Evolutionary conservation across 2,888 invertebrate genomes (phyloP).

Genomic region (Caenorhabditis doughertyi): DNA sequence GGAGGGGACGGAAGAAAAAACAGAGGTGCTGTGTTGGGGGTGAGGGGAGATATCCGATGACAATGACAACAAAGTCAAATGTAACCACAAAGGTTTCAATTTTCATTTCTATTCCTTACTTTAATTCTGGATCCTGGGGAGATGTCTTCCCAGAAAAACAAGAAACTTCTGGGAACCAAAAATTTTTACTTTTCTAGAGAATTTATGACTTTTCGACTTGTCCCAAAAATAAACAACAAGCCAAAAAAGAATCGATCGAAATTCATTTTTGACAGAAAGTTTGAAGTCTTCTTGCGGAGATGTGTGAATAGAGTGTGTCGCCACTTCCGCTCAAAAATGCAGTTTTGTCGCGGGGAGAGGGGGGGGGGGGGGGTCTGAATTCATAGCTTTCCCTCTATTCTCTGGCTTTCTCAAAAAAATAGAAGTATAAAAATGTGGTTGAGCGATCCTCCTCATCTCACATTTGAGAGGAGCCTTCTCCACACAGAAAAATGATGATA

Average conservation of each 20-base stretch:
- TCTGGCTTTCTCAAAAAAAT: slow-evolving; percentile 1
- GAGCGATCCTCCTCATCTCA: not conserved
- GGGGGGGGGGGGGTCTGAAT: not conserved
- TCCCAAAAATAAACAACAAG: not conserved
- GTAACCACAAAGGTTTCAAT: slow-evolving; percentile 30
- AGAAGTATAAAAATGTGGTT: slow-evolving; percentile 16
- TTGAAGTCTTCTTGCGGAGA: not conserved
- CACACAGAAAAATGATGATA: not conserved
- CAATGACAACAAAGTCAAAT: slow-evolving; percentile 36
- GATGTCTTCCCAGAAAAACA: too few relatives aligned
- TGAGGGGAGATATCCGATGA: slow-evolving; percentile 13
- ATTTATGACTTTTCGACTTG: not conserved
- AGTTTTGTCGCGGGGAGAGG: slow-evolving; percentile 22
- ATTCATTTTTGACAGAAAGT: slow-evolving; percentile 5
- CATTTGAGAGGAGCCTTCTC: too few relatives aligned
- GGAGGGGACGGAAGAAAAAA: slow-evolving; percentile 1
- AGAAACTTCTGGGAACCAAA: too few relatives aligned
- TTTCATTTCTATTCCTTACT: slow-evolving; percentile 8
- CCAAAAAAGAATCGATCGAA: slow-evolving; percentile 6
- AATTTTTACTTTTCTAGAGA: not conserved
- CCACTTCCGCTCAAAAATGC: slow-evolving; percentile 44
- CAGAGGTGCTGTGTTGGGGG: not conserved
- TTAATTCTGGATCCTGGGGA: not conserved
- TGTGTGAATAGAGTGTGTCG: slow-evolving; percentile 44
- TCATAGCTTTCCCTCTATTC: slow-evolving; percentile 21